Base-by-base conservation (phyloP, 2,888 invertebrate species). In the Nesidiocoris tenuis region DNA sequence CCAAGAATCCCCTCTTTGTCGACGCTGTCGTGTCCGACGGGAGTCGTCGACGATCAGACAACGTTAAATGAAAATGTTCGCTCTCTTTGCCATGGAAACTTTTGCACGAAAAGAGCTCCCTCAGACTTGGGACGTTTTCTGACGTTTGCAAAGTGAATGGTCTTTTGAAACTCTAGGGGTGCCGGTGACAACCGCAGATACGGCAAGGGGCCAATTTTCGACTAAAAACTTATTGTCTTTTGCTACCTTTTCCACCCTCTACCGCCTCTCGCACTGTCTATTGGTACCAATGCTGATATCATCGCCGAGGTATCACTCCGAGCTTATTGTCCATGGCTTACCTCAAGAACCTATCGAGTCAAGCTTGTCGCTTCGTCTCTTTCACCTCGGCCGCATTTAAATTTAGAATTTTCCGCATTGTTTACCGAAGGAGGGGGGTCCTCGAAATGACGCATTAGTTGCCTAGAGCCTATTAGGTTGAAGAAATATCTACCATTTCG, bases 161-260 rank as follows among this genome's bases (percentile, higher is more conserved):
- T 65, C 65, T 65, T 65, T 65, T 65, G 65, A 65, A 65, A 65
- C 39, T 39, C 39, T 39, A 39, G 5, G 39, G 39, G 39, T 39
- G 39, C 39, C 39, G 39, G 3, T 39, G 39, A 39, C 39, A 39
- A 3, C 39, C 39, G 39, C 65, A 65, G 65, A 65, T 65, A 65
- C 24, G 65, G 65, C 17, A 39, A 39, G 39, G 18, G 18, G 65
- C 39, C 65, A 65, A 65, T 65, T 65, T 65, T 39, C 65, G 39
- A 24, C 65, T 65, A 65, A 65, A 65, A 65, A 65, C 25, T 65
- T 12, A 65, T 65, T 65, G 65, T 65, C 54, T 65, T 39, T 39
- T 39, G 39, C 39, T 39, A 39, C 39, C 3, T 39, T 39, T 39
- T 39, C 39, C 39, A 7, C 39, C 39, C 39, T 39, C 39, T 39